phyloP scores from a whole-genome alignment of 92 coral and sea anemone species.

The Bergia puertoricense region DNA sequence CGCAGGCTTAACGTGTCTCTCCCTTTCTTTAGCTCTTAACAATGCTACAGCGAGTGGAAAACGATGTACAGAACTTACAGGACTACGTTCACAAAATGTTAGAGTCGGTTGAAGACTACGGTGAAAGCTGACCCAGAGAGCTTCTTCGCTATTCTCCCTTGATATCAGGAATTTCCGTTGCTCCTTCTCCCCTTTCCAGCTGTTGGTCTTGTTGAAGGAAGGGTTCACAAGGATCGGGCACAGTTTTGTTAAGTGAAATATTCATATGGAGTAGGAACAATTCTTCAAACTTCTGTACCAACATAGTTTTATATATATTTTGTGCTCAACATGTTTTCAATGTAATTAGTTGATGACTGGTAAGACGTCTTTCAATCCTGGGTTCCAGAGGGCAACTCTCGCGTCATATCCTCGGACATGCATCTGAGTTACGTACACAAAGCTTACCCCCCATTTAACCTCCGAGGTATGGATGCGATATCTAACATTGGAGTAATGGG shows the following conservation, averaged over 20 bases:
- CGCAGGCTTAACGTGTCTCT: neutral
- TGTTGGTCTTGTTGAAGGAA: neutral
- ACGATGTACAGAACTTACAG: conserved; percentile 83
- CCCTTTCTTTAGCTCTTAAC: conserved; percentile 68
- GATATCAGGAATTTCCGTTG: neutral
- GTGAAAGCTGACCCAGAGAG: conserved; percentile 66
- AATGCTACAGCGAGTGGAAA: conserved; percentile 71
- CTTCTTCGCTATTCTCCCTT: neutral
- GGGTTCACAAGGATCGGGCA: too few relatives aligned
- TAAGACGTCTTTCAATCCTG: neutral
- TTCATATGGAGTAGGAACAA: neutral
- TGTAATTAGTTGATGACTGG: neutral
- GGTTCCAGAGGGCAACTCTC: neutral
- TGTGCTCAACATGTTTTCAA: neutral
- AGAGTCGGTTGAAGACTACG: conserved; percentile 85
- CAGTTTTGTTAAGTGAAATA: too few relatives aligned
- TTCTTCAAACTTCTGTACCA: neutral
- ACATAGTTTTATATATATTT: neutral
- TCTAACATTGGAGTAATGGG: too few relatives aligned
- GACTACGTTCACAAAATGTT: conserved; percentile 88
- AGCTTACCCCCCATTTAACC: too few relatives aligned
- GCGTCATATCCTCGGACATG: too few relatives aligned
- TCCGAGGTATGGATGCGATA: too few relatives aligned
- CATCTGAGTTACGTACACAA: too few relatives aligned
- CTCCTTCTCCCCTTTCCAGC: neutral